Evolutionary conservation across 2,888 invertebrate species (phyloP).

Genomic region (Dione juno): DNA sequence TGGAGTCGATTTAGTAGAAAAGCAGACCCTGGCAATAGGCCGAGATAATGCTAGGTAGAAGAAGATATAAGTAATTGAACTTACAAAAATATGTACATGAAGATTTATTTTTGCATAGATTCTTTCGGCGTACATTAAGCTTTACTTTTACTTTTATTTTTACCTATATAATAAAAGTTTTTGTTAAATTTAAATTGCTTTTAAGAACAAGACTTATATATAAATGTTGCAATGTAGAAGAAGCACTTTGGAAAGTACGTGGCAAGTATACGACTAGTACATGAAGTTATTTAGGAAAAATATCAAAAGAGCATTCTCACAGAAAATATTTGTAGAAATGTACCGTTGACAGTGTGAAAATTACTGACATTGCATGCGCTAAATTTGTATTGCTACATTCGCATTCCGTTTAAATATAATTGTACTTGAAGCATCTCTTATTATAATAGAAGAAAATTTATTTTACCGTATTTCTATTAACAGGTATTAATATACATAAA

Average conservation of each 20-base stretch:
- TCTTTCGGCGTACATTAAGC: background rate
- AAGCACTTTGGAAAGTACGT: background rate
- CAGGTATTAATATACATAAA: conserved; percentile 4
- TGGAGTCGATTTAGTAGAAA: too few species aligned
- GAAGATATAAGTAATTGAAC: background rate
- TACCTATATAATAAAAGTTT: background rate
- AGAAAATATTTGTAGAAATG: conserved; percentile 30
- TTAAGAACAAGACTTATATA: conserved; percentile 4
- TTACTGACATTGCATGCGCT: conserved; percentile 44
- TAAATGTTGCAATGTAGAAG: background rate
- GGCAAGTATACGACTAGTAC: conserved; percentile 10
- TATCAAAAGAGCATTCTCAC: conserved; percentile 28
- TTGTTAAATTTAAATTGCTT: background rate
- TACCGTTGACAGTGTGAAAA: conserved; percentile 40
- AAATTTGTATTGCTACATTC: conserved; percentile 45
- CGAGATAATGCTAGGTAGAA: too few species aligned
- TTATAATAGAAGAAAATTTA: conserved; percentile 26
- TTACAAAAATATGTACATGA: background rate
- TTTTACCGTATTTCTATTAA: conserved; percentile 12
- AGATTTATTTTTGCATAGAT: background rate
- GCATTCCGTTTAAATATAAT: conserved; percentile 45
- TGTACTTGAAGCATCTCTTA: conserved; percentile 35
- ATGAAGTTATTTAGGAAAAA: conserved; percentile 24
- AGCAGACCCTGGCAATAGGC: too few species aligned
- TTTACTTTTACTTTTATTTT: background rate